Evolutionary conservation across 2,113 vertebrate genomes (phyloP).

Genomic region (Myotis davidii): DNA sequence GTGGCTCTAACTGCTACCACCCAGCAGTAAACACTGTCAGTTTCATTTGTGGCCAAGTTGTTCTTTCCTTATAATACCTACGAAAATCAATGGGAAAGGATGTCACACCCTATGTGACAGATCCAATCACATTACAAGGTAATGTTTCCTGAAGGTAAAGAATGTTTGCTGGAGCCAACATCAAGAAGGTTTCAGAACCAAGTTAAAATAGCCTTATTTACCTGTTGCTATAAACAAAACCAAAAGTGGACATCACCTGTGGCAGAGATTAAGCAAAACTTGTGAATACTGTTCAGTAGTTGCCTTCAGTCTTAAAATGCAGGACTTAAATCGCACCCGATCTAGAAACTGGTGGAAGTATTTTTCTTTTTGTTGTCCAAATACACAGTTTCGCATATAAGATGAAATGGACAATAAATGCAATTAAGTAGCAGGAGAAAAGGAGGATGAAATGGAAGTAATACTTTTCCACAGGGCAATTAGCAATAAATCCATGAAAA

Average conservation of each 20-base stretch:
- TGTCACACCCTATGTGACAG: neutral
- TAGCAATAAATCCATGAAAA: neutral
- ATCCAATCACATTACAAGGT: neutral
- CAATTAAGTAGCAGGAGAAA: neutral
- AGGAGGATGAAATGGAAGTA: neutral
- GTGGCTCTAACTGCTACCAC: neutral
- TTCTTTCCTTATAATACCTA: neutral
- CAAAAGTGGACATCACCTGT: neutral
- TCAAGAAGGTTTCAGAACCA: constrained; percentile 25
- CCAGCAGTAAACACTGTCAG: constrained; percentile 15
- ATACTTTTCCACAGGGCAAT: neutral
- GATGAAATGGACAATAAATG: neutral
- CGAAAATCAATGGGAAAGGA: neutral
- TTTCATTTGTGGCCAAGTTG: neutral
- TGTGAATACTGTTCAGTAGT: neutral
- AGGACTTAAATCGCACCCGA: neutral
- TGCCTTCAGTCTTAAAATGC: constrained; percentile 5
- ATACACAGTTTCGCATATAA: constrained; percentile 29
- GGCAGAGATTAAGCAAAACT: neutral
- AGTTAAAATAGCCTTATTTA: neutral
- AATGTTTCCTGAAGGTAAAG: neutral
- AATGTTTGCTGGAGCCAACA: neutral
- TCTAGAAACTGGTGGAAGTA: neutral
- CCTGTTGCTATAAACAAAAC: neutral
- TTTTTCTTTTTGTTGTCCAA: constrained; percentile 43